phyloP scores from a whole-genome alignment of 2,113 vertebrate genomes.

The Phaethon lepturus region DNA sequence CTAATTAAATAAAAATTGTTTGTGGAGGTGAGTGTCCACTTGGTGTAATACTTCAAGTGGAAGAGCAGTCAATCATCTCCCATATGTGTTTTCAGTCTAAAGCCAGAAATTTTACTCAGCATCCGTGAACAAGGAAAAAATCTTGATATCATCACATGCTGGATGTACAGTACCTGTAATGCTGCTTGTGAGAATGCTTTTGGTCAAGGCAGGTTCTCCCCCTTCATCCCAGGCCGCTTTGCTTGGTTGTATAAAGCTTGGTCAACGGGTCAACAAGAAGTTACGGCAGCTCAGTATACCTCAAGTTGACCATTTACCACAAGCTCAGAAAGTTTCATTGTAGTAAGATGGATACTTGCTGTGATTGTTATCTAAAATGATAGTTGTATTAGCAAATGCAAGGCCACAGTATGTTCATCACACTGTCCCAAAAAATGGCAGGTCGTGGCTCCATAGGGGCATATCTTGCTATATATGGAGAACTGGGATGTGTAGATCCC shows the following conservation, averaged over 20 bases:
- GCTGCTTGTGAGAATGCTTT: neutral
- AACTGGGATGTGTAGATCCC: rapidly evolving
- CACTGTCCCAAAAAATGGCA: neutral
- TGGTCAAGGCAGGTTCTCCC: neutral
- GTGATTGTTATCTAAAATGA: neutral
- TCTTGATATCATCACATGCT: neutral
- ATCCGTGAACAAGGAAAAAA: neutral
- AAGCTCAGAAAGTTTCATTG: neutral
- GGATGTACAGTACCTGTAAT: neutral
- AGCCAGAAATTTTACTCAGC: neutral
- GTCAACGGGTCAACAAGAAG: neutral
- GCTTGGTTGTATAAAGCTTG: neutral
- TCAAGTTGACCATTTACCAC: neutral
- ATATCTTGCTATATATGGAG: neutral
- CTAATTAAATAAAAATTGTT: neutral
- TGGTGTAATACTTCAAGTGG: neutral
- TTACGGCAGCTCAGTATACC: neutral
- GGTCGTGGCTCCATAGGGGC: neutral
- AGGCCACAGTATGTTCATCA: neutral
- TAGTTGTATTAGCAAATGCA: neutral
- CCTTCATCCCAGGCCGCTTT: neutral
- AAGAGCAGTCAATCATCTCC: neutral
- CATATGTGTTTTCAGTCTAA: neutral
- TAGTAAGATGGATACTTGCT: neutral
- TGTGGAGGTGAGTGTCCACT: neutral